Evolutionary conservation across 2,113 vertebrate species (phyloP).

Genomic region (Petrocephalus microphthalmus): DNA sequence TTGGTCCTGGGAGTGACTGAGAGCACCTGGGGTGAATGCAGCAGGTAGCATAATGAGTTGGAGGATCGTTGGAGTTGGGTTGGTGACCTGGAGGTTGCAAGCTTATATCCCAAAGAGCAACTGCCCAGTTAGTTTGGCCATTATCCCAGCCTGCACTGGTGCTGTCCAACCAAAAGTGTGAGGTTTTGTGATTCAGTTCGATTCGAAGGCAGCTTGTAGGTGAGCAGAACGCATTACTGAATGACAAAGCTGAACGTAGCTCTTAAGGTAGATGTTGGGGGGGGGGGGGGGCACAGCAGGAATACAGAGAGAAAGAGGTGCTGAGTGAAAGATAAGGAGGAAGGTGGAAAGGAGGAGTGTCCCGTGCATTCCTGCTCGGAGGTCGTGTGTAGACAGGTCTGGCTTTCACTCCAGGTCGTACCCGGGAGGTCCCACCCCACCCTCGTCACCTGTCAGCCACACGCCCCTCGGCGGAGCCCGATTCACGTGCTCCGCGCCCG

Average conservation of each 20-base stretch:
- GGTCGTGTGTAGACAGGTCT: slow-evolving; percentile 15
- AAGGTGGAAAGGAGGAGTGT: neutral
- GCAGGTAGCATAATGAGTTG: neutral
- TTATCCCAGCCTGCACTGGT: neutral
- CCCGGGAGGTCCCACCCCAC: neutral
- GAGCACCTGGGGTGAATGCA: neutral
- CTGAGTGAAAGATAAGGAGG: neutral
- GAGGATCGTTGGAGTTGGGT: neutral
- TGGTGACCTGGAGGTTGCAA: neutral
- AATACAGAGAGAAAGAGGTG: neutral
- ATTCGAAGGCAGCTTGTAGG: neutral
- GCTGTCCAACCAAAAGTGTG: neutral
- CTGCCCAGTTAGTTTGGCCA: neutral
- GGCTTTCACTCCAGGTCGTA: neutral
- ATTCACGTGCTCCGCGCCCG: neutral
- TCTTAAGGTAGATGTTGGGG: neutral
- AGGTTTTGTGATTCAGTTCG: neutral
- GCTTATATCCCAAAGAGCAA: neutral
- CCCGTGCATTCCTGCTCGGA: neutral
- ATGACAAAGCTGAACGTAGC: neutral
- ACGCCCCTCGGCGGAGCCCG: neutral
- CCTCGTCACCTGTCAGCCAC: slow-evolving; percentile 14
- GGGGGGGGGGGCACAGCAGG: neutral
- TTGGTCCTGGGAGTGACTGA: neutral
- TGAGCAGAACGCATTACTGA: neutral